Conservation (phyloP, 2,113 vertebrate genomes). For the Scytalopus superciliaris region DNA sequence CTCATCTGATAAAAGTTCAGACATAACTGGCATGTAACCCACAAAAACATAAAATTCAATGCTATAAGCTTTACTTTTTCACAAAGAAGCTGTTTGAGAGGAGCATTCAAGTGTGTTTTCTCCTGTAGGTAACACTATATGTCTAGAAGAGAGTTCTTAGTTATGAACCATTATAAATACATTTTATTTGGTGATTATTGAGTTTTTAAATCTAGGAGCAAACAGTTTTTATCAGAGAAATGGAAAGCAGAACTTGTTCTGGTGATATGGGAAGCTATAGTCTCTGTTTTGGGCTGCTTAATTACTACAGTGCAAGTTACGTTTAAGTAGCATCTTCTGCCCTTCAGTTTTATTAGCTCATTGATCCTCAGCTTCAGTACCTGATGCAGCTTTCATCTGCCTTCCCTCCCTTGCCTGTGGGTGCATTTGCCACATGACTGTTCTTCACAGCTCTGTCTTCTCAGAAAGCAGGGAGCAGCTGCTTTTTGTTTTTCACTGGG, state of each 20-base stretch:
- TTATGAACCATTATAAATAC: neutral
- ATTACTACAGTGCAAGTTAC: neutral
- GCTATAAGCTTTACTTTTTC: neutral
- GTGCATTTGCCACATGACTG: neutral
- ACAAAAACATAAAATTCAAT: neutral
- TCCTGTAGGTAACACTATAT: neutral
- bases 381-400: neutral
- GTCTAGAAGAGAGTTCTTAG: neutral
- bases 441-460: neutral
- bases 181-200: neutral
- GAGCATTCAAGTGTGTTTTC: neutral
- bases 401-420: neutral
- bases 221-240: neutral
- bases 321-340: neutral
- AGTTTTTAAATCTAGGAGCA: neutral
- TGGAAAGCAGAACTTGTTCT: neutral
- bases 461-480: neutral
- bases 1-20: neutral
- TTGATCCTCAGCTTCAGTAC: neutral
- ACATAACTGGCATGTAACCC: neutral
- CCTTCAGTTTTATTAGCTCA: neutral
- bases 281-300: neutral
- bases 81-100: neutral
- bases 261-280: neutral
- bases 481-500: neutral